Conservation (phyloP, 2,113 vertebrate species). For the Calyptommatus sinebrachiatus region DNA sequence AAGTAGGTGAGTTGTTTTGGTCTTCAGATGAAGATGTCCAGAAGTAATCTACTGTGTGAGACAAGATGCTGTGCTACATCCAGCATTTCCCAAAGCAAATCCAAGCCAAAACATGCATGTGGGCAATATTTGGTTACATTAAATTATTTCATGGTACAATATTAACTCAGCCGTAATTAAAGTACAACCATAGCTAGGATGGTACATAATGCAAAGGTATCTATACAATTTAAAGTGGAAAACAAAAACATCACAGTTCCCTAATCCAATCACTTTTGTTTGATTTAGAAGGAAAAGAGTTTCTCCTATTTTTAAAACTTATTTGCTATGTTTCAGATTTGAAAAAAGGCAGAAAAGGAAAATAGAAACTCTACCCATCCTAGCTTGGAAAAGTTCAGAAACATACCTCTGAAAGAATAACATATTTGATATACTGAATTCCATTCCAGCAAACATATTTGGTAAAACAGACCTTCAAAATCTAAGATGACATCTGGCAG, state of each 20-base stretch:
- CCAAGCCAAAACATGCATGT: neutral
- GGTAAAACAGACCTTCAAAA: neutral
- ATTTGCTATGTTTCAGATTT: neutral
- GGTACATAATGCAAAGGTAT: neutral
- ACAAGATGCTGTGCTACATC: too few species aligned
- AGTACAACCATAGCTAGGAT: neutral
- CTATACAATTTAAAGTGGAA: neutral
- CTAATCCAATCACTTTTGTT: neutral
- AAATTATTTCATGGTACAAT: too few species aligned
- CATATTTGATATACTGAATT: neutral
- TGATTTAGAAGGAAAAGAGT: neutral
- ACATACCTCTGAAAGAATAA: neutral
- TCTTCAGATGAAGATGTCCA: too few species aligned
- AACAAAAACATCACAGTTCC: neutral
- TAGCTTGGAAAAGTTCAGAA: neutral
- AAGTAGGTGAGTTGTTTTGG: too few species aligned
- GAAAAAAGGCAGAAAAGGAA: neutral
- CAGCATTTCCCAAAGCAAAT: neutral
- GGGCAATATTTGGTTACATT: neutral
- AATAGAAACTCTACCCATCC: neutral
- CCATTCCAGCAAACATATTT: neutral
- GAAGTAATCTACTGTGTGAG: too few species aligned
- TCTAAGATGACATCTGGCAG: neutral
- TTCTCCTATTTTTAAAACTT: neutral
- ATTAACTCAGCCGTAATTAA: neutral